Evolutionary conservation across 2,888 invertebrate genomes (phyloP), one percentile per base, ranked within the genome.

Genomic region (Odontocerum albicorne): DNA sequence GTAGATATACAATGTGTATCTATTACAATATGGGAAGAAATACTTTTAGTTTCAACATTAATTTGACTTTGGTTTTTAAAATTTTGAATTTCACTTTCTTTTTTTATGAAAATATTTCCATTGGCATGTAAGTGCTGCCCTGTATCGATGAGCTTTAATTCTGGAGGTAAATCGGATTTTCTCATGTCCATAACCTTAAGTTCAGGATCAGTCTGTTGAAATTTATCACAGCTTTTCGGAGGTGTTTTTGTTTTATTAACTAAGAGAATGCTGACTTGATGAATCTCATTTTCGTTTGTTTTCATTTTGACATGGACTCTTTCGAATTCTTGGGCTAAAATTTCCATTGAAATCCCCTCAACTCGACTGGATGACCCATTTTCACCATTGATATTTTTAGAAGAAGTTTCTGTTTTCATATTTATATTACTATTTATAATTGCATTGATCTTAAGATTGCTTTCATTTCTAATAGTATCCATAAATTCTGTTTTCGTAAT

Each of bases 301-400:
- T 59, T 59, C 62, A 62, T 62, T 43, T 62, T 57, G 3, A 62
- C 55, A 16, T 62, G 57, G 2, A 62, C 57, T 39, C 55, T 45
- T 40, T 62, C 61, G 20, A 59, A 61, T 20, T 62, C 60, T 16
- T 60, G 59, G n/a, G 53, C 55, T 22, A 59, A 20, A 31, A 55
- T 51, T 44, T 60, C 58, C 45, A 56, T 55, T 4, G 53, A 61
- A 38, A 61, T 55, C 17, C 49, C 52, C 27, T 57, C 60, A 4
- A 55, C 39, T 15, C 16, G 33, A 21, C 19, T 35, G 10, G 35
- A 3, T 10, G 13, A 20, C 12, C 59, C 57, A 59, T 60, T 32
- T 17, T 22, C 13, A 13, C 39, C 32, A 3, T n/a, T 16, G 13
- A 8, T n/a, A 17, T 12, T 7, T 31, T 19, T 16, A 2, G 33